These are phyloP conservation scores for Condylura cristata DNA, from an alignment of 2,113 vertebrate species.

Conservation along the genomic window DNA sequence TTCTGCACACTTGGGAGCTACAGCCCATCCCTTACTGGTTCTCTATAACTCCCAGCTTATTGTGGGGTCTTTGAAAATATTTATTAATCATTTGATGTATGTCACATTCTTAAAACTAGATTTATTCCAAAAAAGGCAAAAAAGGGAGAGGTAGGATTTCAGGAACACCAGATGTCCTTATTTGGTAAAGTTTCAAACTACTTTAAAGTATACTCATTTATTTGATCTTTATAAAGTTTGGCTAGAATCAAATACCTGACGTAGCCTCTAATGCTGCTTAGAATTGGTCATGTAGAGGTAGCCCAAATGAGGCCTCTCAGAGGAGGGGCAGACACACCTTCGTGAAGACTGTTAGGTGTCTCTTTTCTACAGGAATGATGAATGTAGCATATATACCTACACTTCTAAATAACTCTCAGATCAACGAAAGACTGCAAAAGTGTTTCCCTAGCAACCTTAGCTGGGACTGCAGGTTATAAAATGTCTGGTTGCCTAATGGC, in stretches of 20 bases:
- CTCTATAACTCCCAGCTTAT: not conserved
- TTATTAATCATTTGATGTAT: not conserved
- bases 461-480: not conserved
- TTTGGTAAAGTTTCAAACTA: constrained; percentile 16
- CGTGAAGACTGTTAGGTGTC: not conserved
- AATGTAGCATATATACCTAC: not conserved
- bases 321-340: not conserved
- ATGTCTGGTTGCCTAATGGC: constrained; percentile 42
- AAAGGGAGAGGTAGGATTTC: not conserved
- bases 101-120: not conserved
- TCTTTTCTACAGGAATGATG: not conserved
- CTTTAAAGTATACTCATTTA: not conserved
- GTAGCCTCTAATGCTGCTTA: not conserved
- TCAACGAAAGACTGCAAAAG: not conserved
- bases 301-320: not conserved
- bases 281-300: not conserved
- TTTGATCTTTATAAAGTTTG: constrained; percentile 8
- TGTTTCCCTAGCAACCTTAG: not conserved
- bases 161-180: not conserved
- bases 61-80: constrained; percentile 9
- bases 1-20: not conserved
- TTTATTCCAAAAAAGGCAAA: constrained; percentile 13
- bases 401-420: not conserved
- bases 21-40: not conserved
- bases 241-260: not conserved